Percentiles rank a stretch among this genome's conserved stretches.
Conservation (phyloP, 2,113 vertebrate genomes). For the Cyprinodon variegatus region DNA sequence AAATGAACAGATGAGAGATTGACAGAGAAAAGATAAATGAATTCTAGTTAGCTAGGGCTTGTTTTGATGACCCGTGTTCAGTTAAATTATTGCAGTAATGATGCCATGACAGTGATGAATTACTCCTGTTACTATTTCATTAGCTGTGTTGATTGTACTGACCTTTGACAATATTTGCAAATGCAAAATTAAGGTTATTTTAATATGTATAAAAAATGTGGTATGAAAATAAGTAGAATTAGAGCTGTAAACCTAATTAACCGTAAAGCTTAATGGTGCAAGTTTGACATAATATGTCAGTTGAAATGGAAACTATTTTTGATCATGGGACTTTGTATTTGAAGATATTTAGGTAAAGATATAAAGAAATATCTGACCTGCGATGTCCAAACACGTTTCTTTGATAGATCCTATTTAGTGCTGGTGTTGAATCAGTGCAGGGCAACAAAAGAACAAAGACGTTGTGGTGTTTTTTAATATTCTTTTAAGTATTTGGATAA, state of each 20-base stretch:
- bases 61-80: conserved; percentile 67
- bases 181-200: background rate
- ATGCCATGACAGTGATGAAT: conserved; percentile 67
- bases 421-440: too few species aligned
- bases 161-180: conserved; percentile 16
- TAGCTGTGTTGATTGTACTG: conserved; percentile 54
- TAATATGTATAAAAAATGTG: background rate
- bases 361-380: too few species aligned
- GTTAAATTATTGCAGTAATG: conserved; percentile 74
- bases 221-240: too few species aligned
- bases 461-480: too few species aligned
- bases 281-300: background rate
- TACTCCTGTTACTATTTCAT: conserved; percentile 53
- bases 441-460: too few species aligned
- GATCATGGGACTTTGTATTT: too few species aligned
- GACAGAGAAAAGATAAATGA: conserved; percentile 62
- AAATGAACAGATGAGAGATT: conserved; percentile 52
- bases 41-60: conserved; percentile 58
- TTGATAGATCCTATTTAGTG: too few species aligned
- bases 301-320: too few species aligned
- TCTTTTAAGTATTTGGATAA: too few species aligned
- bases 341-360: too few species aligned
- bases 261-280: background rate
- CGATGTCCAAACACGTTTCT: too few species aligned
- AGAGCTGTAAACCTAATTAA: background rate